Conservation (phyloP, 2,113 vertebrate species). For the Myrmophylax atrothorax region DNA sequence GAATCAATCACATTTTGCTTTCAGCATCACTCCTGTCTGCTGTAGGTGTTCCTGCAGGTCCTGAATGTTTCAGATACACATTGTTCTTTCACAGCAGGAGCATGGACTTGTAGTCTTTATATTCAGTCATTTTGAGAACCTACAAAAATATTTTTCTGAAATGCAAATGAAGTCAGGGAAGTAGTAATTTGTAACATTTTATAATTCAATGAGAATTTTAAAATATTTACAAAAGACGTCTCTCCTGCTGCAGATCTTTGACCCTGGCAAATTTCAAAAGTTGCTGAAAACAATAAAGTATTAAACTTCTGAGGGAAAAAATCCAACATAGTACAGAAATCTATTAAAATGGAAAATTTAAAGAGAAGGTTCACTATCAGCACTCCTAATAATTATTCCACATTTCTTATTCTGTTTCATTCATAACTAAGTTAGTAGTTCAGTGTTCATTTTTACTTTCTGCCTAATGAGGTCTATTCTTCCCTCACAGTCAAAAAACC, state of each 20-base stretch:
- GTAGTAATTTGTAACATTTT: neutral
- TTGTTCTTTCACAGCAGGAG: neutral
- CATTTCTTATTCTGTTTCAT: constrained; percentile 2
- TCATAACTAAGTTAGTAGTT: neutral
- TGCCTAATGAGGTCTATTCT: neutral
- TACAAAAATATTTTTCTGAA: neutral
- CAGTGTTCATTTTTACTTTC: neutral
- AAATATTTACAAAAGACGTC: neutral
- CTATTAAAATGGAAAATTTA: neutral
- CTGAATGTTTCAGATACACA: neutral
- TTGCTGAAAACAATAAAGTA: neutral
- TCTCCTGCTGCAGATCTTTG: neutral
- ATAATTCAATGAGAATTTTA: neutral
- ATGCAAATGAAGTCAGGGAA: neutral
- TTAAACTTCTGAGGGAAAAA: neutral
- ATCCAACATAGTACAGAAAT: neutral
- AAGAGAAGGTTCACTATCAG: neutral
- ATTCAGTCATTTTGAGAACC: neutral
- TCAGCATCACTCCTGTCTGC: neutral
- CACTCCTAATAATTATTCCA: neutral
- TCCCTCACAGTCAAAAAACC: neutral
- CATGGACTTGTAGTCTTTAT: neutral
- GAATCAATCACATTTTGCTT: neutral
- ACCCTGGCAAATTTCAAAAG: neutral
- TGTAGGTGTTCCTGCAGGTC: neutral